Evolutionary conservation across 1,140 invertebrate genomes (phyloP).

Genomic region (Leptonema lineaticorne): DNA sequence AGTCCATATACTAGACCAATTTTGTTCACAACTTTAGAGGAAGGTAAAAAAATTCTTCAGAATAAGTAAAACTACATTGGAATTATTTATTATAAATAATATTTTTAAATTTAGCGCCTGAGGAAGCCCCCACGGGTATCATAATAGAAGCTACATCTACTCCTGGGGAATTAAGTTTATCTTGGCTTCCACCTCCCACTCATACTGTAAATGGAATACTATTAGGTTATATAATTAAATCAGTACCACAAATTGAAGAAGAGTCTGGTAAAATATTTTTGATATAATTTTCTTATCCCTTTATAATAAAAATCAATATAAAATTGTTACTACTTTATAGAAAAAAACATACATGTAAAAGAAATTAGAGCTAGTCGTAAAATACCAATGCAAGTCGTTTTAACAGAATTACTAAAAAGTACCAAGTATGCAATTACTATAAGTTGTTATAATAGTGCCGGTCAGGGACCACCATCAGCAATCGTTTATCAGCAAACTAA

Average conservation of each 20-base stretch:
- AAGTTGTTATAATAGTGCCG: conserved; percentile 83
- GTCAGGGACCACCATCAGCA: conserved; percentile 76
- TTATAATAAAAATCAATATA: not conserved
- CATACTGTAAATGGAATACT: conserved; percentile 73
- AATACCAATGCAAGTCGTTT: conserved; percentile 22
- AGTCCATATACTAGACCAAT: conserved; percentile 67
- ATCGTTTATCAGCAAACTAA: conserved; percentile 79
- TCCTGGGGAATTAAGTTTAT: conserved; percentile 49
- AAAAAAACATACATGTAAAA: conserved; percentile 31
- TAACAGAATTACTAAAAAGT: conserved; percentile 33
- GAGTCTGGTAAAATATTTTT: conserved; percentile 42
- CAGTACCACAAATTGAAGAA: conserved; percentile 48
- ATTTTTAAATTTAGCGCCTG: conserved; percentile 18
- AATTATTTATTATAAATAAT: conserved; percentile 4
- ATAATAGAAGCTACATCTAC: conserved; percentile 49
- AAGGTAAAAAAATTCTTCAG: conserved; percentile 54
- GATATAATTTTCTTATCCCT: not conserved
- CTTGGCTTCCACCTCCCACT: conserved; percentile 62
- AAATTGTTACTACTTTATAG: conserved; percentile 6
- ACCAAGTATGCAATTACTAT: conserved; percentile 64
- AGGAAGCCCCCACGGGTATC: conserved; percentile 45
- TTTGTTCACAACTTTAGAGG: conserved; percentile 71
- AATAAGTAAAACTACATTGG: not conserved
- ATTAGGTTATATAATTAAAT: conserved; percentile 68
- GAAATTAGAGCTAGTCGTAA: conserved; percentile 31